Percentiles rank a stretch among this genome's conserved stretches.
Conservation (phyloP, 2,888 invertebrate species). For the Cenopis cana region DNA sequence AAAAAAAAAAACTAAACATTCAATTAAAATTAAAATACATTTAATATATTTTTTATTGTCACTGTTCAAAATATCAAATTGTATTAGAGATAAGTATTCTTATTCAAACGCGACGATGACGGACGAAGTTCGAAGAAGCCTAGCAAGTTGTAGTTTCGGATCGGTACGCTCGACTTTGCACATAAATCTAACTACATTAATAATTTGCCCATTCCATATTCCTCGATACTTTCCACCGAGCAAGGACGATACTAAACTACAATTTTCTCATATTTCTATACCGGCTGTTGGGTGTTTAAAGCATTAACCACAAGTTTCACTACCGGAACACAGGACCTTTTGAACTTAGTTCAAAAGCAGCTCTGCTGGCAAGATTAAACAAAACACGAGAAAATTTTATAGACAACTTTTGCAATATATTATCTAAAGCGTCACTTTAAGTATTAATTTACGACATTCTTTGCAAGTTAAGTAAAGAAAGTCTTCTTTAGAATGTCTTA, state of each 20-base stretch:
- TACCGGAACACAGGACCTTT: constrained; percentile 34
- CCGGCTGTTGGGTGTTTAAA: neutral
- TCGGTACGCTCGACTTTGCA: constrained; percentile 65
- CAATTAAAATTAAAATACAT: no score
- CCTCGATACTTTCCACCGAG: constrained; percentile 51
- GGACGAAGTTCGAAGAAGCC: constrained; percentile 57
- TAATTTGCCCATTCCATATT: constrained; percentile 68
- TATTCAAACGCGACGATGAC: constrained; percentile 59
- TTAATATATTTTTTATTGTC: no score
- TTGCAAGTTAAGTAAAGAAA: constrained; percentile 33
- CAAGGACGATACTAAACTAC: constrained; percentile 46
- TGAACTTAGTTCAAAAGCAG: constrained; percentile 7
- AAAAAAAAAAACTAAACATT: no score
- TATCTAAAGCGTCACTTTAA: constrained; percentile 37
- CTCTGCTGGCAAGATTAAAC: constrained; percentile 12
- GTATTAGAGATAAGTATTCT: no score
- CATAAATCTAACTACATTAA: constrained; percentile 73
- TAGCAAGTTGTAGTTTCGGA: constrained; percentile 60
- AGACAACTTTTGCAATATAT: constrained; percentile 47
- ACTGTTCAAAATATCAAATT: no score
- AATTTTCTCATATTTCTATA: constrained; percentile 28
- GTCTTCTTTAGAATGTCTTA: constrained; percentile 9
- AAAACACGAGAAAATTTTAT: constrained; percentile 43
- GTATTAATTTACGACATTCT: constrained; percentile 41
- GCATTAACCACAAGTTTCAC: constrained; percentile 45